A percentile compares a stretch with the other conserved stretches of the same genome.
phyloP scores from a whole-genome alignment of 2,113 vertebrate species.

The Aspiorhynchus laticeps region DNA sequence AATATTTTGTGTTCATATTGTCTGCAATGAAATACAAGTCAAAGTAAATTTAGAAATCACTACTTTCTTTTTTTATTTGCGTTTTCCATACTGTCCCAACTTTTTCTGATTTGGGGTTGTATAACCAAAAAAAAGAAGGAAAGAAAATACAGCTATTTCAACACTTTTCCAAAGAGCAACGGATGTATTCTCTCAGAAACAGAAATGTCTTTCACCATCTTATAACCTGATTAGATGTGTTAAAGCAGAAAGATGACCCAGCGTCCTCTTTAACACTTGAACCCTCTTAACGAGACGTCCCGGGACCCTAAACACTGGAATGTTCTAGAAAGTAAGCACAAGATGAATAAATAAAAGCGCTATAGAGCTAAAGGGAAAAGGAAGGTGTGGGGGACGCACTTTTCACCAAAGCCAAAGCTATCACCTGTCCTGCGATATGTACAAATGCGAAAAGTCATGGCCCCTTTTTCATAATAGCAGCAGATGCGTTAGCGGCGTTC shows the following conservation, averaged over 20 bases:
- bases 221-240: constrained; percentile 25
- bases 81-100: too few relatives aligned
- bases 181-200: constrained; percentile 36
- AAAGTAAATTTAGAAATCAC: too few relatives aligned
- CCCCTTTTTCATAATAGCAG: constrained; percentile 20
- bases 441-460: constrained; percentile 4
- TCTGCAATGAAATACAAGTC: too few relatives aligned
- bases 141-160: neutral
- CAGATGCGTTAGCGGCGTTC: neutral
- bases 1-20: too few relatives aligned
- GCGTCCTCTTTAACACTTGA: constrained; percentile 1
- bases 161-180: neutral
- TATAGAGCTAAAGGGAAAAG: neutral
- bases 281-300: constrained; percentile 5
- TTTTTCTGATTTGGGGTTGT: too few relatives aligned
- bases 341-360: constrained; percentile 12
- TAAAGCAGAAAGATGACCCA: constrained; percentile 29
- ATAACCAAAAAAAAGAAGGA: too few relatives aligned
- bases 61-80: too few relatives aligned
- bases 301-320: constrained; percentile 27
- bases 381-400: neutral
- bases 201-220: constrained; percentile 27
- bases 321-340: constrained; percentile 5
- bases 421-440: neutral
- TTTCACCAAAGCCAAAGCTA: neutral